These are phyloP conservation scores for Hypotaenidia okinawae DNA, from an alignment of 2,797 vertebrate genomes.

Conservation along the genomic window DNA sequence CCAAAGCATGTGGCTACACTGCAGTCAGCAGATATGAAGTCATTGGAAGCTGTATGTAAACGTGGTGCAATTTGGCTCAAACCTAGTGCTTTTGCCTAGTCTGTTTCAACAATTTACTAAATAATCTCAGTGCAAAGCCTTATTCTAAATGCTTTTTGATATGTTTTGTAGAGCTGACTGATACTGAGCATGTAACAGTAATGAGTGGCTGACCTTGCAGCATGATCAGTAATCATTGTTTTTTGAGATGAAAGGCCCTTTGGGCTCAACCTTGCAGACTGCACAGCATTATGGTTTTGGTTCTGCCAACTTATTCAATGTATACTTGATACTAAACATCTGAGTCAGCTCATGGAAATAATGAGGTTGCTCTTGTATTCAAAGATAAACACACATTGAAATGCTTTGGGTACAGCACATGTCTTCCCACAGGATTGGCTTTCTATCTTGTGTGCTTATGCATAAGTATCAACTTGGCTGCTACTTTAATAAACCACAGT, in stretches of 20 bases:
- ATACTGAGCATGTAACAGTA: neutral
- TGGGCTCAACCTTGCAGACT: neutral
- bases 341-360: neutral
- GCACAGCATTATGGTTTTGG: neutral
- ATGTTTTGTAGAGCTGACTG: neutral
- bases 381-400: neutral
- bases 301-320: neutral
- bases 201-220: neutral
- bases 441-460: neutral
- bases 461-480: neutral
- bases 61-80: neutral
- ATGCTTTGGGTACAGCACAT: neutral
- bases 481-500: neutral
- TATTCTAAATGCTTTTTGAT: neutral
- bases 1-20: neutral
- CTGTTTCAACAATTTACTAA: neutral
- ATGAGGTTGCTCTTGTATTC: neutral
- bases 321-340: neutral
- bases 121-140: neutral
- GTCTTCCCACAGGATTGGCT: neutral
- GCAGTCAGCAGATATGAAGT: slow-evolving; percentile 17
- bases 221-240: neutral
- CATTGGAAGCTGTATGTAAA: neutral
- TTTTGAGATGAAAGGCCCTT: neutral
- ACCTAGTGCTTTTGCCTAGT: neutral